A percentile compares a stretch with the other conserved stretches of the same genome.
Conservation (phyloP, 2,888 invertebrate genomes). For the Falcaria lacertinaria region DNA sequence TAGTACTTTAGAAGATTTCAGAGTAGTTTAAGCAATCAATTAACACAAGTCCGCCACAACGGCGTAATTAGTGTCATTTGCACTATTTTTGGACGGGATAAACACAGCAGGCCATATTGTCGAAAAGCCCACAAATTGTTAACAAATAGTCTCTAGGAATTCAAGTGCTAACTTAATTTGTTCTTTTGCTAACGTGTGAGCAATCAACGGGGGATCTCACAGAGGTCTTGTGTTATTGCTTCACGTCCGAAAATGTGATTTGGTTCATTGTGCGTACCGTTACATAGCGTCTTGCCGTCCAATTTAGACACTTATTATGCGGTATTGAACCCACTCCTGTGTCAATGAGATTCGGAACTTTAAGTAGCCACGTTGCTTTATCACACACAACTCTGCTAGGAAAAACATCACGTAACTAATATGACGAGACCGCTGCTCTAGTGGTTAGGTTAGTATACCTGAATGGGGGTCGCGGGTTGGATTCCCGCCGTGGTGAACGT, state of each 20-base stretch:
- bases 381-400: not conserved
- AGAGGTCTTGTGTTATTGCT: slow-evolving; percentile 42
- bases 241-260: slow-evolving; percentile 38
- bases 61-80: slow-evolving; percentile 76
- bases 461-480: too few relatives aligned
- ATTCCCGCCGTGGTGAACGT: too few relatives aligned
- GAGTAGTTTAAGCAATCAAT: slow-evolving; percentile 62
- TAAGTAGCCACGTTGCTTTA: not conserved
- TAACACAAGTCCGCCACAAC: slow-evolving; percentile 61
- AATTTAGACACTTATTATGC: slow-evolving; percentile 24
- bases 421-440: too few relatives aligned
- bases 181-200: slow-evolving; percentile 76
- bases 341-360: not conserved
- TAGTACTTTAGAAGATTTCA: slow-evolving; percentile 51
- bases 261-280: slow-evolving; percentile 43
- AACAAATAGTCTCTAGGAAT: slow-evolving; percentile 64
- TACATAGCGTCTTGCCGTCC: slow-evolving; percentile 23
- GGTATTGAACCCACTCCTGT: slow-evolving; percentile 7
- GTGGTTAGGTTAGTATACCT: too few relatives aligned
- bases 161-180: slow-evolving; percentile 75
- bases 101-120: slow-evolving; percentile 70
- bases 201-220: slow-evolving; percentile 51
- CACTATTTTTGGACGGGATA: slow-evolving; percentile 76
- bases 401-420: too few relatives aligned
- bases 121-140: slow-evolving; percentile 67